Percentiles rank a stretch among this genome's conserved stretches.
Conservation (phyloP, 2,113 vertebrate genomes). For the Forbesichthys papilliferus region DNA sequence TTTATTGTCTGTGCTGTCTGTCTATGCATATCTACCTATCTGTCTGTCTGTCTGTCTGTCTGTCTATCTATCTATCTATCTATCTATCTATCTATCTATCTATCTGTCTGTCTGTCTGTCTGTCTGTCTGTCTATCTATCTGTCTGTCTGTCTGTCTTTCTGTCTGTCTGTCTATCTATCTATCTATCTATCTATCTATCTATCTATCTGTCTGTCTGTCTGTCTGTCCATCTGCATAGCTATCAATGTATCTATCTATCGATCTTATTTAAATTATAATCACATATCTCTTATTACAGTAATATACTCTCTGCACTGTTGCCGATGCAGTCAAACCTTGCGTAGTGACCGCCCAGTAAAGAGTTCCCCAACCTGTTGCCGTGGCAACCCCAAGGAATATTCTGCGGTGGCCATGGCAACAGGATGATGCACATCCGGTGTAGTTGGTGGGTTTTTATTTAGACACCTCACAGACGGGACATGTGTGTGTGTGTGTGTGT, state of each 20-base stretch:
- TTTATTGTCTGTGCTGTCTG: not conserved
- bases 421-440: slow-evolving; percentile 74
- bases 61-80: too few relatives aligned
- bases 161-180: too few relatives aligned
- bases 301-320: slow-evolving; percentile 20
- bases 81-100: too few relatives aligned
- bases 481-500: not conserved
- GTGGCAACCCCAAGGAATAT: slow-evolving; percentile 74
- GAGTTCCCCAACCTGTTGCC: slow-evolving; percentile 78
- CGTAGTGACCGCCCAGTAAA: slow-evolving; percentile 57
- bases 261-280: slow-evolving; percentile 8
- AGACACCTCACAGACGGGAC: slow-evolving; percentile 51
- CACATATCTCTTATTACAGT: not conserved
- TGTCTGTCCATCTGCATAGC: too few relatives aligned
- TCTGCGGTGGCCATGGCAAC: slow-evolving; percentile 77
- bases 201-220: too few relatives aligned
- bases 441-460: slow-evolving; percentile 71
- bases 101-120: too few relatives aligned
- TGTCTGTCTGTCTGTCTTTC: too few relatives aligned
- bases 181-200: too few relatives aligned
- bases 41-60: not conserved
- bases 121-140: too few relatives aligned
- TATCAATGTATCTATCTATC: not conserved
- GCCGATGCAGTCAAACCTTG: slow-evolving; percentile 37
- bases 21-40: not conserved